Base-by-base conservation (phyloP, 37 sponge, comb jelly and placozoan genomes). In the Mnemiopsis leidyi region DNA sequence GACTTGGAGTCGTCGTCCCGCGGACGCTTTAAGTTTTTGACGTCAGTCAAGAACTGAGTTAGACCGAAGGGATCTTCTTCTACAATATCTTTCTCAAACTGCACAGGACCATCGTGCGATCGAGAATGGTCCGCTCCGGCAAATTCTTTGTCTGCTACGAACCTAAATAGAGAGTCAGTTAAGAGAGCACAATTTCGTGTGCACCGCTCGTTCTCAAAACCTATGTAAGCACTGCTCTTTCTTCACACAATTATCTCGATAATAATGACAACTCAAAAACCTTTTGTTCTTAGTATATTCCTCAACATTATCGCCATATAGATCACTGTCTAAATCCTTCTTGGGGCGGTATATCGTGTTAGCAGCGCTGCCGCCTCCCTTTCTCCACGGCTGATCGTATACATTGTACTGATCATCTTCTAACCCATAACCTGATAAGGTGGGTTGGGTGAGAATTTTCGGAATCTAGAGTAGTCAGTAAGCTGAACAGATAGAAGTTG, bases 261-360 rank as follows among this genome's bases (percentile, higher is more conserved):
- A n/a, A n/a, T n/a, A n/a, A n/a, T n/a, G n/a, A n/a, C n/a, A n/a
- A n/a, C n/a, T n/a, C n/a, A n/a, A n/a, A n/a, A n/a, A 96, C 97
- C 94, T 93, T 93, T 95, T 97, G 29, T 95, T 96, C 36, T 97
- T 96, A 61, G 96, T 95, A 23, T 97, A 88, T 38, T 96, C 95
- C 93, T 97, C 98, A 31, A 97, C 95, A 82, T 98, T 98, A 67
- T 96, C 99, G 0, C 99, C 99, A 88, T 98, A 97, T 0, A 98
- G 76, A 29, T 98, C 99, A 82, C 97, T 97, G 93, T 98, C 99
- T 33, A 96, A n/a, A 31, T 93, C 94, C 76, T 95, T 98, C 69
- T 96, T 94, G 34, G 98, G 98, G 20, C 96, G 76, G 71, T 98
- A 98, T 31, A 98, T 95, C 37, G 95, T 92, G 20, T 96, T 92